Conservation (phyloP, 2,888 invertebrate species). For the Zaprionus bogoriensis region DNA sequence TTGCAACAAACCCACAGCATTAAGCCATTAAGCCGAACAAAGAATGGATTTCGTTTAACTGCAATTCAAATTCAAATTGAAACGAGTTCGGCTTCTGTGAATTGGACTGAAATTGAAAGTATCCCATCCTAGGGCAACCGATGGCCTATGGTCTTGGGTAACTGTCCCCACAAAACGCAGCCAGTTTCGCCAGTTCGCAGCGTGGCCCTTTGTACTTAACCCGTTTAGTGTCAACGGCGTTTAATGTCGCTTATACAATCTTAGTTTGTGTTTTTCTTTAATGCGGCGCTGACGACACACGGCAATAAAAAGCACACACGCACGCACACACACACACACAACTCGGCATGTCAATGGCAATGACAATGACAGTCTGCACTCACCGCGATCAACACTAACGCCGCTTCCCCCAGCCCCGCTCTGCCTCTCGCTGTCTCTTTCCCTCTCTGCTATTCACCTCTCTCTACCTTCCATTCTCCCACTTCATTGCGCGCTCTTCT, state of each 20-base stretch:
- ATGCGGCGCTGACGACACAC: slow-evolving; percentile 34
- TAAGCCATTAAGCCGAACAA: too few relatives aligned
- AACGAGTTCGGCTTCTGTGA: not conserved
- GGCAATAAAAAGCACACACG: not conserved
- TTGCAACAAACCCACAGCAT: too few relatives aligned
- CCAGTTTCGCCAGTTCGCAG: slow-evolving; percentile 17
- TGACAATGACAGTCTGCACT: slow-evolving; percentile 74
- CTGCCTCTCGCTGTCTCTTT: not conserved
- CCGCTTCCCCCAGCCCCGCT: not conserved
- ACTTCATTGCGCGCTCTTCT: not conserved
- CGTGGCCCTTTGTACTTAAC: slow-evolving; percentile 11
- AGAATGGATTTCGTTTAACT: too few relatives aligned
- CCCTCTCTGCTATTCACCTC: not conserved
- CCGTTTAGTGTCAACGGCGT: slow-evolving; percentile 15
- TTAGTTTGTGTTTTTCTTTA: slow-evolving; percentile 22
- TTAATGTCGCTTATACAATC: slow-evolving; percentile 57
- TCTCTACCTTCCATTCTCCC: not conserved
- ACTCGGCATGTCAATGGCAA: slow-evolving; percentile 14
- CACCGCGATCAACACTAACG: slow-evolving; percentile 4
- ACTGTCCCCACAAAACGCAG: slow-evolving; percentile 10
- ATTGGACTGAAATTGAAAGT: slow-evolving; percentile 22
- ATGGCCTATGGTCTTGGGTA: slow-evolving; percentile 1
- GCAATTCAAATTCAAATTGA: too few relatives aligned
- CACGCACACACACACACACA: not conserved
- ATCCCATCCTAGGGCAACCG: not conserved